Base-by-base conservation (phyloP, 2,797 vertebrate species). In the Gallirallus australis region DNA sequence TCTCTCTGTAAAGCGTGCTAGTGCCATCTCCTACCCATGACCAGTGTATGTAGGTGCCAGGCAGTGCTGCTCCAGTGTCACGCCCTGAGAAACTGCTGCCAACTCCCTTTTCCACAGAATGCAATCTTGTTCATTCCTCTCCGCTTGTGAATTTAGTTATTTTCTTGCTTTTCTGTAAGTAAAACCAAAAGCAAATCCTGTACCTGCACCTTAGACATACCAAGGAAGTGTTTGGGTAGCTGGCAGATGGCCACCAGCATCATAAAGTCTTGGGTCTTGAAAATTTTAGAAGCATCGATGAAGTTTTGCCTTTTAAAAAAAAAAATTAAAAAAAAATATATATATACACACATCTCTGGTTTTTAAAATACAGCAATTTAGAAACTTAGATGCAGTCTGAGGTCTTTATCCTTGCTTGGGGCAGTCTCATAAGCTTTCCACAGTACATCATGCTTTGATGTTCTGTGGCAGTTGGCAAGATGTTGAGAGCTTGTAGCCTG, bases 381-480 rank as follows among this genome's bases (percentile, higher is more conserved):
- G 69, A 53, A n/a, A 56, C 18, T 47, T 42, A 33, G 28, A 2
- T 68, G 54, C 45, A 60, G 15, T 40, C 24, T 53, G 45, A 72
- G 31, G 17, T 25, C 9, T 79, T 64, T 12, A 5, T 80, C 28
- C n/a, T 63, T 73, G 18, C 27, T 57, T 20, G 33, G 39, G 21
- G 53, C 25, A 10, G 8, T 24, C 23, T 50, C 28, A 3, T 21
- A 45, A 76, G n/a, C 2, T 4, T 63, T 69, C 37, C n/a, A 27
- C 13, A 16, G 18, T 53, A 28, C 39, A 24, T 53, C 1, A 0
- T 0, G 2, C 30, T 52, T 48, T 31, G 9, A 24, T 52, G 12
- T 39, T 68, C 35, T 80, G 18, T 81, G 60, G 30, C 39, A 75
- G 14, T 12, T 73, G 48, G 24, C 19, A 64, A 17, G 54, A 39